Evolutionary conservation across 2,113 vertebrate genomes (phyloP).

Genomic region (Eretmochelys imbricata): DNA sequence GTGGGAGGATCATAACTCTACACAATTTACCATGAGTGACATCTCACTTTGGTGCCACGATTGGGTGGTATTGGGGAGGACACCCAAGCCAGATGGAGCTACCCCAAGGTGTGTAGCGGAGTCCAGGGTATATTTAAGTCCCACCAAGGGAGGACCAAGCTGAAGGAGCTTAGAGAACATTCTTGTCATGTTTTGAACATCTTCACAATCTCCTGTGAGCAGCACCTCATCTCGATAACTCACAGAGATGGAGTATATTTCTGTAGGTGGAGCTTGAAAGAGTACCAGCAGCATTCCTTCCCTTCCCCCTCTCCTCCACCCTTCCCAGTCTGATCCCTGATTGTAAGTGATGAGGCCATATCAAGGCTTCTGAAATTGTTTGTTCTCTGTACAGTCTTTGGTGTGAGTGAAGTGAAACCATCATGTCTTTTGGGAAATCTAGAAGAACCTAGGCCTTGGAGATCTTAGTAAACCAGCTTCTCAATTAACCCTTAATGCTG

Average conservation of each 20-base stretch:
- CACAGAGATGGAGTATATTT: not conserved
- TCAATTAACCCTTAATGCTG: not conserved
- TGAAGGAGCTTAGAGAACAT: not conserved
- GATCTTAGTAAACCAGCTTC: not conserved
- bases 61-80: not conserved
- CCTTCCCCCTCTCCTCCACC: not conserved
- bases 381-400: not conserved
- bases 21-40: not conserved
- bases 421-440: not conserved
- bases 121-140: not conserved
- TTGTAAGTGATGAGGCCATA: not conserved
- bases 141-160: not conserved
- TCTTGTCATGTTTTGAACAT: not conserved
- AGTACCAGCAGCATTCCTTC: not conserved
- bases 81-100: not conserved
- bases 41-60: not conserved
- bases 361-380: not conserved
- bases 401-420: not conserved
- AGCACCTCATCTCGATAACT: not conserved
- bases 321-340: not conserved
- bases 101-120: not conserved
- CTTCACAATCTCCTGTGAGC: fast-evolving
- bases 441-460: not conserved
- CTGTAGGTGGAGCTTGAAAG: not conserved
- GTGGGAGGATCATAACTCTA: not conserved